Evolutionary conservation across 2,113 vertebrate species (phyloP).

Genomic region (Myotis yumanensis): DNA sequence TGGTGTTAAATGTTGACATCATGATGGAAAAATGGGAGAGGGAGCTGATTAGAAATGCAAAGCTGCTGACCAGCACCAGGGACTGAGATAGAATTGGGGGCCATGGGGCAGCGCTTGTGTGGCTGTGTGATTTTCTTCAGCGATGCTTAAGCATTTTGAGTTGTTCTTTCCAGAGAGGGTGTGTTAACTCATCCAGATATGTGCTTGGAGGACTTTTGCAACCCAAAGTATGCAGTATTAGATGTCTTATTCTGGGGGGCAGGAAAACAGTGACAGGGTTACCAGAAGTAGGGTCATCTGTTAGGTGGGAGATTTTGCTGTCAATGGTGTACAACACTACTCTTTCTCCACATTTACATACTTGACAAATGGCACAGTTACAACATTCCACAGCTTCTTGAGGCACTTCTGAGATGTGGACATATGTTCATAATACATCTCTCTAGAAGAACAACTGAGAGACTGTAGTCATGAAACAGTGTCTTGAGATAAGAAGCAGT

Average conservation of each 20-base stretch:
- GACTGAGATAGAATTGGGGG: neutral
- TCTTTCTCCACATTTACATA: neutral
- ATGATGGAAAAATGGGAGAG: neutral
- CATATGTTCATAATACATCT: neutral
- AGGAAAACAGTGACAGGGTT: neutral
- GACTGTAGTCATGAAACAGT: neutral
- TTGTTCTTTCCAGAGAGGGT: neutral
- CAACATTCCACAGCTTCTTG: neutral
- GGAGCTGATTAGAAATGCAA: neutral
- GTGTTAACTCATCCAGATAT: neutral
- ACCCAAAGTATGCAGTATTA: neutral
- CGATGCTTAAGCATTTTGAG: neutral
- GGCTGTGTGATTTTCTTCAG: neutral
- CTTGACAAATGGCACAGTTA: neutral
- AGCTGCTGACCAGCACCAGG: neutral
- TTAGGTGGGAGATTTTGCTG: neutral
- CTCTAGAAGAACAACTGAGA: neutral
- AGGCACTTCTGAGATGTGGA: neutral
- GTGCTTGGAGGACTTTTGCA: neutral
- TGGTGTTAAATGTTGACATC: neutral
- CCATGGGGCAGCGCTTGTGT: neutral
- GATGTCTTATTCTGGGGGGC: neutral
- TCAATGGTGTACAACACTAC: neutral
- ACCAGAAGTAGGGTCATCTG: neutral
- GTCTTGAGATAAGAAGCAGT: neutral